phyloP scores from a whole-genome alignment of 1,140 invertebrate genomes.

The Triops longicaudatus region DNA sequence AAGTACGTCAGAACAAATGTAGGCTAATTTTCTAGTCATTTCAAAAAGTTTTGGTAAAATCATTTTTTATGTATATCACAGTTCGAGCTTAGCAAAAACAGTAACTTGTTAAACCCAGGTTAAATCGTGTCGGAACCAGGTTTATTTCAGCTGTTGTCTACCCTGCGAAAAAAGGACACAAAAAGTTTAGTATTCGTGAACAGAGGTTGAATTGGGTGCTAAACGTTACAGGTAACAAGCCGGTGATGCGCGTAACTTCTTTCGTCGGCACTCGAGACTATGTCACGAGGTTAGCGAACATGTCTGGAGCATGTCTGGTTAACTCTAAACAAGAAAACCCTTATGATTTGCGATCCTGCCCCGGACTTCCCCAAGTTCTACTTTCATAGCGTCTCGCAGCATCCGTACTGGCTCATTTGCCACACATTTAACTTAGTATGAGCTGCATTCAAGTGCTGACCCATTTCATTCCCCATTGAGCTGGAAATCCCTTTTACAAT shows the following conservation, averaged over 20 bases:
- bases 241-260: not conserved
- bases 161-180: not conserved
- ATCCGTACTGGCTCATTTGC: too few relatives aligned
- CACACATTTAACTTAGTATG: too few relatives aligned
- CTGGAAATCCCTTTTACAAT: too few relatives aligned
- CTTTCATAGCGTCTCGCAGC: not conserved
- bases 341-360: not conserved
- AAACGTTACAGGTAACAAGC: not conserved
- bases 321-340: not conserved
- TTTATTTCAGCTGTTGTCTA: not conserved
- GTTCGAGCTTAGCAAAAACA: not conserved
- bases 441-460: too few relatives aligned
- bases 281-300: not conserved
- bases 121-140: not conserved
- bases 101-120: not conserved
- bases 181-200: not conserved
- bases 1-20: not conserved
- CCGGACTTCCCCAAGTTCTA: not conserved
- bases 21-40: not conserved
- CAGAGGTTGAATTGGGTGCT: not conserved
- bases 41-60: not conserved
- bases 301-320: not conserved
- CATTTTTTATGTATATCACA: not conserved
- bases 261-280: not conserved
- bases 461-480: too few relatives aligned